Percentiles rank a stretch among this genome's conserved stretches.
Evolutionary conservation across 2,888 invertebrate genomes (phyloP).

Genomic region (Dasysyrphus albostriatus): DNA sequence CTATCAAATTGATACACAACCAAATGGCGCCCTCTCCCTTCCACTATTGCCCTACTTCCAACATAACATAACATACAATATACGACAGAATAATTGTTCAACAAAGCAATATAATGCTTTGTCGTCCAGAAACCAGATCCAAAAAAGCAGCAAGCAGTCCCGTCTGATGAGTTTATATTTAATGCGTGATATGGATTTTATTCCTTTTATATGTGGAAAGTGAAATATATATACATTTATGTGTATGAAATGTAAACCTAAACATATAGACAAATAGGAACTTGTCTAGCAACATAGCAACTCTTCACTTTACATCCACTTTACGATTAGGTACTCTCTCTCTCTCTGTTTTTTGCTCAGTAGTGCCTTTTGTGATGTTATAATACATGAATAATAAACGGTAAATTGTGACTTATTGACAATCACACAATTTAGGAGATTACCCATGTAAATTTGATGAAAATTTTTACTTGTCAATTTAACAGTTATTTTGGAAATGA

Average conservation of each 20-base stretch:
- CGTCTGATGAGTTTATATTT: neutral
- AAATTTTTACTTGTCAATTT: slow-evolving; percentile 60
- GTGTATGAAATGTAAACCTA: too few species aligned
- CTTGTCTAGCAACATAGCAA: slow-evolving; percentile 23
- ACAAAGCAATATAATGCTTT: slow-evolving; percentile 69
- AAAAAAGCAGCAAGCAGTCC: slow-evolving; percentile 13
- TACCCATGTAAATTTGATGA: slow-evolving; percentile 68
- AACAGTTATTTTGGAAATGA: neutral
- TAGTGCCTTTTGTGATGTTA: slow-evolving; percentile 26
- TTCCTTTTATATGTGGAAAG: neutral
- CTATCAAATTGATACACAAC: slow-evolving; percentile 29
- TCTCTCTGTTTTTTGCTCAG: neutral
- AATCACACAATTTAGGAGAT: slow-evolving; percentile 72
- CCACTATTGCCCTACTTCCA: slow-evolving; percentile 6
- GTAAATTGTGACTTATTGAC: slow-evolving; percentile 74
- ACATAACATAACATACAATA: slow-evolving; percentile 22
- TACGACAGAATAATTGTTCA: slow-evolving; percentile 64
- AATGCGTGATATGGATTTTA: neutral
- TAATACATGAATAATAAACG: slow-evolving; percentile 72
- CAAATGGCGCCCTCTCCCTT: slow-evolving; percentile 58
- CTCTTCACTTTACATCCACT: slow-evolving; percentile 33
- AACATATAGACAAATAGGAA: neutral
- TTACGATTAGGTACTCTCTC: slow-evolving; percentile 44
- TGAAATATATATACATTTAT: neutral
- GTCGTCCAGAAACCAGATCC: slow-evolving; percentile 9